Conservation (phyloP, 2,113 vertebrate species). For the Planiliza haematocheilus region DNA sequence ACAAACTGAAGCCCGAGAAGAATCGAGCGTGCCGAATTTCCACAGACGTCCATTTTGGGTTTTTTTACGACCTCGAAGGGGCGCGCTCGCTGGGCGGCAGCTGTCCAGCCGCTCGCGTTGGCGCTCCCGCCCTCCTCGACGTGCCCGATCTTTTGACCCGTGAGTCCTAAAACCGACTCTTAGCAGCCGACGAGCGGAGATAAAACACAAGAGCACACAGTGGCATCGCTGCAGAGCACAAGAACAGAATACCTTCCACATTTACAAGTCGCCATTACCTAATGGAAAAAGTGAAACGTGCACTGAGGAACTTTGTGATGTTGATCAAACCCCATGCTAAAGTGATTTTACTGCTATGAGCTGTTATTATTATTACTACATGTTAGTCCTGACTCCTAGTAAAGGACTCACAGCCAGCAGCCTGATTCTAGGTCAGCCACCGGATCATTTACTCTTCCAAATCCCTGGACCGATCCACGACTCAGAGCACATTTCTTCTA, state of each 20-base stretch:
- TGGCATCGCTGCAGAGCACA: not conserved
- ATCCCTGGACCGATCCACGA: not conserved
- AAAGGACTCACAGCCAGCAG: not conserved
- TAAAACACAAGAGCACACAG: not conserved
- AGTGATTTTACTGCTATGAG: constrained; percentile 31
- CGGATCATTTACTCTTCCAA: not conserved
- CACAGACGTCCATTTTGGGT: not conserved
- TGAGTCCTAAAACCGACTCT: not conserved
- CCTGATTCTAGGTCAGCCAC: constrained; percentile 6
- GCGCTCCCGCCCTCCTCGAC: too few species aligned
- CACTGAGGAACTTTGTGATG: constrained; percentile 15
- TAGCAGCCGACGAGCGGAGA: not conserved
- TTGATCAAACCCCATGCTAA: constrained; percentile 23
- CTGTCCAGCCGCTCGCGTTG: too few species aligned
- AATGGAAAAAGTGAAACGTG: constrained; percentile 55
- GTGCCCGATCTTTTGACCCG: not conserved
- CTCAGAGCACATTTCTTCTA: too few species aligned
- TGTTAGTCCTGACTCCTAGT: constrained; percentile 1
- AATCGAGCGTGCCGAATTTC: not conserved
- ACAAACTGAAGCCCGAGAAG: not conserved
- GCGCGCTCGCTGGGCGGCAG: too few species aligned
- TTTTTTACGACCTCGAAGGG: not conserved
- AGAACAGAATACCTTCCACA: constrained; percentile 6
- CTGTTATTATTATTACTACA: constrained; percentile 14
- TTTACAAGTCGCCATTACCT: constrained; percentile 25